These are phyloP conservation scores for Myotis lucifugus DNA, from an alignment of 2,113 vertebrate species.

Conservation along the genomic window DNA sequence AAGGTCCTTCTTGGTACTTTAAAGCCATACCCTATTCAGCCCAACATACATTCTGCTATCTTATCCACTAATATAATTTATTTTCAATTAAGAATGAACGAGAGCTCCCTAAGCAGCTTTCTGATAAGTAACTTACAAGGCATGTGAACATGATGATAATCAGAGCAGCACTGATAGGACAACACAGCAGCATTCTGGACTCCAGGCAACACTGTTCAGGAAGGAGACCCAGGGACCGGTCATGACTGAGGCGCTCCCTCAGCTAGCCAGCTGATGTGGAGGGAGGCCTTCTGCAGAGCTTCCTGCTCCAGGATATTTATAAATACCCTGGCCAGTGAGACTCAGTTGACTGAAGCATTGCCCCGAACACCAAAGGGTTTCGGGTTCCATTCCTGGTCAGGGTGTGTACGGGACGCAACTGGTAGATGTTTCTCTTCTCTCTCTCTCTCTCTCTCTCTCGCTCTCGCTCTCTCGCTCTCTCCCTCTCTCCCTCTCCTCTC, in stretches of 20 bases:
- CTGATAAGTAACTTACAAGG: conserved; percentile 3
- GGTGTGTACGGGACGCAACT: too few species aligned
- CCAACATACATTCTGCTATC: conserved; percentile 1
- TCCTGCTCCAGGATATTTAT: background rate
- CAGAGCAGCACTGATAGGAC: background rate
- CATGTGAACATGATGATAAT: background rate
- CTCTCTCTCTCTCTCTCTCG: too few species aligned
- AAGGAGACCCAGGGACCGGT: background rate
- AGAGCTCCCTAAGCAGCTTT: conserved; percentile 16
- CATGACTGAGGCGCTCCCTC: background rate
- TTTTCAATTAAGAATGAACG: conserved; percentile 9
- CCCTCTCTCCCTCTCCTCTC: too few species aligned
- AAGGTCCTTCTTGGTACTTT: background rate
- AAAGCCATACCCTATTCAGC: background rate
- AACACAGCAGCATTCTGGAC: background rate
- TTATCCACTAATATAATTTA: background rate
- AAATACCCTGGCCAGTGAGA: too few species aligned
- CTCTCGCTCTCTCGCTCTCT: too few species aligned
- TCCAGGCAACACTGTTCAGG: background rate
- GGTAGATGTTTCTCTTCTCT: too few species aligned
- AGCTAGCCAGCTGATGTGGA: background rate
- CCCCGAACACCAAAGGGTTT: too few species aligned
- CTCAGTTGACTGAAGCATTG: too few species aligned
- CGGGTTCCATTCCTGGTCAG: too few species aligned
- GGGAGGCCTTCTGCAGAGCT: background rate